phyloP scores from a whole-genome alignment of 2,113 vertebrate species.

The Hystrix cristata region DNA sequence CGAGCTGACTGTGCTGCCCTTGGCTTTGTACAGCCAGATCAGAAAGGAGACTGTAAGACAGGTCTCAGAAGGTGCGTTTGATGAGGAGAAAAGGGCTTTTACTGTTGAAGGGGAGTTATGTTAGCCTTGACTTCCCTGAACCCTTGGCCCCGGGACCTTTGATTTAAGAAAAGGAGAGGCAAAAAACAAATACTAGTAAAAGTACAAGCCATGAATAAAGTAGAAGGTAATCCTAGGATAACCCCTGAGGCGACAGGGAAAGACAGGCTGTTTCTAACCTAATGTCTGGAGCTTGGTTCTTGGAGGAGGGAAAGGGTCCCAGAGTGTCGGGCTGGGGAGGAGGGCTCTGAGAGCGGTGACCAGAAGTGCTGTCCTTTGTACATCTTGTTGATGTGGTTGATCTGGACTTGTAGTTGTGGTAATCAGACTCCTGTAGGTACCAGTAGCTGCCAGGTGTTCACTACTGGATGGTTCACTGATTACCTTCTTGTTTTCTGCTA shows the following conservation, averaged over 20 bases:
- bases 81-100: background rate
- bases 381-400: background rate
- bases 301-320: accelerated
- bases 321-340: background rate
- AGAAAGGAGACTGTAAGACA: background rate
- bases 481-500: background rate
- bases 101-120: background rate
- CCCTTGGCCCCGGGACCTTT: background rate
- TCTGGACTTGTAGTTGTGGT: background rate
- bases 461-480: background rate
- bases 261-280: background rate
- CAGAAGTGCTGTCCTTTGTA: background rate
- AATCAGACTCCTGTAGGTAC: accelerated
- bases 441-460: background rate
- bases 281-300: background rate
- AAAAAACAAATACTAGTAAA: background rate
- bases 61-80: too few species aligned
- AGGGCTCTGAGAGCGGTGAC: background rate
- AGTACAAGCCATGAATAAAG: slow-evolving; percentile 15
- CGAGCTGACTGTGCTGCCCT: background rate
- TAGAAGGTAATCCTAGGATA: background rate
- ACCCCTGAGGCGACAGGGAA: background rate
- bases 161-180: background rate
- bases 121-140: background rate
- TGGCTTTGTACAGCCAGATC: background rate